Conservation (phyloP, 2,113 vertebrate species). For the Rattus norvegicus region DNA sequence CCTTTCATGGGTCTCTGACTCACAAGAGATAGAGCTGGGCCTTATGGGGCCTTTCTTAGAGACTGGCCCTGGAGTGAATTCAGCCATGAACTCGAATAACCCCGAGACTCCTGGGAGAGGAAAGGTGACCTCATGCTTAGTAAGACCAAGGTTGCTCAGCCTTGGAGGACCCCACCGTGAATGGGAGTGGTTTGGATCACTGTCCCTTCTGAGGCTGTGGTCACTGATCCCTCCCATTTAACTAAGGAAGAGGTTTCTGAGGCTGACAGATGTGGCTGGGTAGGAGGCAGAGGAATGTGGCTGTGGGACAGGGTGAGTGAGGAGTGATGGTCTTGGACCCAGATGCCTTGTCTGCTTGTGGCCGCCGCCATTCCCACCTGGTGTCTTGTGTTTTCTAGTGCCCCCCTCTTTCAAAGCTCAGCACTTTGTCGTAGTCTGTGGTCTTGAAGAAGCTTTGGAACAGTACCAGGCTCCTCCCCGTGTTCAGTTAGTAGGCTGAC, state of each 20-base stretch:
- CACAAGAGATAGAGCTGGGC: not conserved
- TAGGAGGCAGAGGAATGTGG: not conserved
- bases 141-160: constrained; percentile 46
- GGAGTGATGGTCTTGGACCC: not conserved
- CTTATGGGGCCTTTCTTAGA: not conserved
- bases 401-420: not conserved
- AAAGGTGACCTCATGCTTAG: constrained; percentile 65
- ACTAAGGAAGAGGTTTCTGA: not conserved
- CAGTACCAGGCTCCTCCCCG: not conserved
- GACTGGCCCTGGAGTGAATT: not conserved
- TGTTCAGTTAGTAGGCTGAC: not conserved
- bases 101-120: not conserved
- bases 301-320: not conserved
- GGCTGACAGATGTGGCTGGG: constrained; percentile 10
- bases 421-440: not conserved
- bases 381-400: not conserved
- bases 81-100: constrained; percentile 27
- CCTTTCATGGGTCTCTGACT: not conserved
- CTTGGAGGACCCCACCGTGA: constrained; percentile 3
- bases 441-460: constrained; percentile 38
- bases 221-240: not conserved
- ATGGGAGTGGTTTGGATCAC: constrained; percentile 35
- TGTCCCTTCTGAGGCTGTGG: not conserved
- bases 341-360: not conserved
- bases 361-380: not conserved